Percentiles rank a stretch among this genome's conserved stretches.
Conservation (phyloP, 2,113 vertebrate species). For the Heliornis fulica region DNA sequence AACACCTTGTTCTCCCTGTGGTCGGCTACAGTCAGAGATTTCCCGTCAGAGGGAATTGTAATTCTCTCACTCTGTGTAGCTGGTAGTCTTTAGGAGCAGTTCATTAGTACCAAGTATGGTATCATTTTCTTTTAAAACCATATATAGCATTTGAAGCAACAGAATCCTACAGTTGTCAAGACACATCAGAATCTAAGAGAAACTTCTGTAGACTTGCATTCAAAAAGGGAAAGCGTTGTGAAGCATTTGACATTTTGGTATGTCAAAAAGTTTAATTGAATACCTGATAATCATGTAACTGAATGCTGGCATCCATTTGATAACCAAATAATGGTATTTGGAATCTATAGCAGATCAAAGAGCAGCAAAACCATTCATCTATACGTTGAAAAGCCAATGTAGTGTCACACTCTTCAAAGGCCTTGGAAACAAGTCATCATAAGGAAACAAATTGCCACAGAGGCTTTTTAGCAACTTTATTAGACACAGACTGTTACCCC, state of each 20-base stretch:
- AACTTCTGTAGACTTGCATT: background rate
- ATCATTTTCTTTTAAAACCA: background rate
- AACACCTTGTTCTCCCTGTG: background rate
- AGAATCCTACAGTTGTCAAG: background rate
- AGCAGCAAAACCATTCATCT: background rate
- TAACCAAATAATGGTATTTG: background rate
- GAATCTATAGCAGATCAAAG: background rate
- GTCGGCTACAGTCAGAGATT: background rate
- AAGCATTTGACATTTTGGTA: background rate
- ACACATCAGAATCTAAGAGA: background rate
- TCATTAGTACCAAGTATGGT: background rate
- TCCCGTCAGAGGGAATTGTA: background rate
- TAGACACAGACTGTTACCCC: background rate
- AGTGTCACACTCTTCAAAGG: background rate
- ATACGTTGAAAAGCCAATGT: background rate
- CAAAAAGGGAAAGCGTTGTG: background rate
- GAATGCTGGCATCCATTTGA: background rate
- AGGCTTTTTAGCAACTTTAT: background rate
- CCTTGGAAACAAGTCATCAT: background rate
- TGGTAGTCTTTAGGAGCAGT: background rate
- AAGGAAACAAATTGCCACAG: background rate
- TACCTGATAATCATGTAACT: background rate
- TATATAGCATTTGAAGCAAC: background rate
- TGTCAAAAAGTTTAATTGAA: conserved; percentile 5
- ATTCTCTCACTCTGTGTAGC: background rate